Conservation (phyloP, 2,113 vertebrate genomes). For the Tragelaphus strepsiceros region DNA sequence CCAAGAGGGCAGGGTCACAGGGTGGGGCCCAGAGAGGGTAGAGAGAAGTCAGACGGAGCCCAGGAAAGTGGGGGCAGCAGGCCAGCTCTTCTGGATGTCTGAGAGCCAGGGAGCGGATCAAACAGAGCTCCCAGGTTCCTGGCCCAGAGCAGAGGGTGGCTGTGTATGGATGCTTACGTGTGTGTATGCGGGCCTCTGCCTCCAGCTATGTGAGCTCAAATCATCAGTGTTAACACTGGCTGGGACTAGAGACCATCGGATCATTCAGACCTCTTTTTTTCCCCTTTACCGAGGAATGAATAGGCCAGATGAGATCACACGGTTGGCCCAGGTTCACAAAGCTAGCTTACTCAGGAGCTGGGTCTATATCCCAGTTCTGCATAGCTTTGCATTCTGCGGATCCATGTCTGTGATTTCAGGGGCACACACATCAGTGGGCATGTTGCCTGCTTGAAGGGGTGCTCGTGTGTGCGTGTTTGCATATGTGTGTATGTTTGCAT, state of each 20-base stretch:
- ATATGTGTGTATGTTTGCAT: too few species aligned
- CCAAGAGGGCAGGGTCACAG: neutral
- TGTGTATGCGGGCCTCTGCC: neutral
- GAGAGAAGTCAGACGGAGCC: neutral
- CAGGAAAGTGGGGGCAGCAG: neutral
- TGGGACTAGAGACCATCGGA: neutral
- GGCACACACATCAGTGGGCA: neutral
- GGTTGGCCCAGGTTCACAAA: neutral
- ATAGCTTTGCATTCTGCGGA: neutral
- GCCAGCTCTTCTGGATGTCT: neutral
- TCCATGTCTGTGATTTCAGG: neutral
- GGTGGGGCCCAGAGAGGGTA: neutral
- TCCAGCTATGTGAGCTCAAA: neutral
- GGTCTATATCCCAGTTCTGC: neutral
- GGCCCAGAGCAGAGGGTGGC: neutral
- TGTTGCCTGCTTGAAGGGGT: neutral
- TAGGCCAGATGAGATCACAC: neutral
- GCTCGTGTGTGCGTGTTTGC: neutral
- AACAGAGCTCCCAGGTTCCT: neutral
- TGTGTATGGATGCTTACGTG: rapidly evolving
- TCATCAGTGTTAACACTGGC: neutral
- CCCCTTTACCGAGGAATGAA: neutral
- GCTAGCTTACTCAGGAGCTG: neutral
- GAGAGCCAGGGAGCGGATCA: neutral
- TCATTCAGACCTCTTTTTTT: neutral